Base-by-base conservation (phyloP, 2,113 vertebrate genomes). In the Sinocyclocheilus anshuiensis region DNA sequence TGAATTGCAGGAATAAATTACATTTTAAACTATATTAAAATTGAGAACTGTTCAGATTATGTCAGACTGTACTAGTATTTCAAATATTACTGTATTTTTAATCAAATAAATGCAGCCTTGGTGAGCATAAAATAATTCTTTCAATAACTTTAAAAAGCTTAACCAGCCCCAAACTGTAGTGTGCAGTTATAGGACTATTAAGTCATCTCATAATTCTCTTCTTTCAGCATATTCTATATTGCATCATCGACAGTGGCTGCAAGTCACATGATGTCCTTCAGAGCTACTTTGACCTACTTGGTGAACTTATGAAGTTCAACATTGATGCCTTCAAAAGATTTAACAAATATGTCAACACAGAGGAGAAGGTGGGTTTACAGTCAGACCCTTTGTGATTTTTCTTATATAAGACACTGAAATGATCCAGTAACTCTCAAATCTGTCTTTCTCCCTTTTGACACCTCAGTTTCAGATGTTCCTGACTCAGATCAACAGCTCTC, bases 261-360 rank as follows among this genome's bases (percentile, higher is more conserved):
- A 98, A 97, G 50, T 99, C 98, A 0, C 93, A 97, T 86, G 98
- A 99, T 53, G 97, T 99, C 84, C 96, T 99, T 2, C 98, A 99
- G 94, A 99, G 98, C 93, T 99, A 99, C 92, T 99, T 99, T 85
- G 98, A 99, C 91, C 96, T 99, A 75, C 95, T 99, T 33, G 98
- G 98, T 76, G 98, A 99, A 83, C 96, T 99, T 84, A 99, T 99
- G 98, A 99, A 99, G 92, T 99, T 99, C 92, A 99, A 99, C 83
- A 97, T 99, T 4, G 97, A 99, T 84, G 98, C 98, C 42, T 99
- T 99, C 93, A 98, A 97, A 93, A 97, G 97, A 91, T 99, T 99
- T 93, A 98, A 99, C 94, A 99, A 97, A 91, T 99, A 99, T 26
- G 97, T 99, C 90, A 98, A 98, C 94, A 97, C 97, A 6, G 97